A percentile compares a stretch with the other conserved stretches of the same genome.
Evolutionary conservation across 2,888 invertebrate genomes (phyloP).

Genomic region (Antheraea yamamai): DNA sequence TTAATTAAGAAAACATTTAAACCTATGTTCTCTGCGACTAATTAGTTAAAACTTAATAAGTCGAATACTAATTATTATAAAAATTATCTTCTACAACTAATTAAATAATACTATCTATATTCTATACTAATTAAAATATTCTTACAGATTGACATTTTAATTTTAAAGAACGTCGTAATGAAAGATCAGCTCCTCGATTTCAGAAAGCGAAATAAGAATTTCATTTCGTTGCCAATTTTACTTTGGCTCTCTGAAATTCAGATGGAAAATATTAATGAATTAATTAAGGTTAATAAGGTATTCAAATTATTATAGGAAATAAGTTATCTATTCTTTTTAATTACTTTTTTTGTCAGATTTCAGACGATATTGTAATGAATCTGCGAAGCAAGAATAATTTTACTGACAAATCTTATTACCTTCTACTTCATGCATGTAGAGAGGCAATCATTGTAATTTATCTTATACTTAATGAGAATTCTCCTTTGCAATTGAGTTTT

Average conservation of each 20-base stretch:
- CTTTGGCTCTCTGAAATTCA: conserved; percentile 38
- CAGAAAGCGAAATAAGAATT: conserved; percentile 35
- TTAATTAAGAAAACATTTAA: no score
- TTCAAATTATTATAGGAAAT: conserved; percentile 32
- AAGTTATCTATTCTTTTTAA: conserved; percentile 29
- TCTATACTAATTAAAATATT: conserved; percentile 2
- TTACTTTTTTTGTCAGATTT: conserved; percentile 40
- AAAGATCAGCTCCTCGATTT: conserved; percentile 37
- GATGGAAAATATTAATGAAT: conserved; percentile 42
- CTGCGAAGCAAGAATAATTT: conserved; percentile 26
- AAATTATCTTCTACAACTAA: background rate
- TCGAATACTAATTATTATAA: background rate
- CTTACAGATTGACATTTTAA: conserved; percentile 42
- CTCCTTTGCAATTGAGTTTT: background rate
- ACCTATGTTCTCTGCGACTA: background rate
- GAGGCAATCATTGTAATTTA: conserved; percentile 28
- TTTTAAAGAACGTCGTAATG: conserved; percentile 43
- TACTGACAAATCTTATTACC: conserved; percentile 23
- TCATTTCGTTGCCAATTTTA: conserved; percentile 41
- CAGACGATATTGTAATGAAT: conserved; percentile 46
- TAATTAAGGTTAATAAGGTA: conserved; percentile 47
- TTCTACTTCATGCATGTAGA: conserved; percentile 31
- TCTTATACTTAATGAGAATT: background rate
- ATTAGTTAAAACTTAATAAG: background rate
- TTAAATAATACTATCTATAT: background rate